Evolutionary conservation across 2,797 vertebrate species (phyloP), one percentile per base, ranked within the genome.

Genomic region (Choloepus didactylus): DNA sequence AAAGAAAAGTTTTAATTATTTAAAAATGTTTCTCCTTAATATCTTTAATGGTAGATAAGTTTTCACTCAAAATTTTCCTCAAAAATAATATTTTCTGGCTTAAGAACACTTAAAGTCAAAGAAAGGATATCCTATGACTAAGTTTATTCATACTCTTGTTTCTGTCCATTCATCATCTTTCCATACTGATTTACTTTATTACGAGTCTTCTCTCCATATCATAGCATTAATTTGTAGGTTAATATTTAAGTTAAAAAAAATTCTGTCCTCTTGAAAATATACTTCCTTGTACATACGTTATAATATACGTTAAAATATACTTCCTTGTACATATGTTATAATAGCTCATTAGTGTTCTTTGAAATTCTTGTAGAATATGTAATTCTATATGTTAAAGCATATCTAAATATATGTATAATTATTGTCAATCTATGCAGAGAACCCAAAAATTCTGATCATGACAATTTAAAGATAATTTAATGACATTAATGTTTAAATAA

Each of bases 41-140:
- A 79, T 82, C 44, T 76, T 96, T n/a, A 60, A 80, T 69, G 88
- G 62, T 49, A 69, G 44, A 18, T 23, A 66, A 70, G 38, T 38
- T 23, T 72, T 73, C 9, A 51, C 67, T 60, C 38, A 72, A 70
- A 67, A 49, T n/a, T 8, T 31, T 35, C 31, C 2, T 31, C 15
- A 72, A 72, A 86, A 87, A n/a, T 54, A 60, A 66, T 89, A 11
- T 62, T 15, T 69, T 91, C 56, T 87, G 35, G 29, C 79, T 60
- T 69, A 67, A 25, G 80, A 80, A 66, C 15, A 92, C 5, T 46
- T 88, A 2, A 95, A 93, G 6, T 60, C 19, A 93, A 27, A 89
- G 35, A 95, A 91, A 76, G 19, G 79, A 31, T 80, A 56, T 70
- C 27, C 2, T 56, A 3, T 41, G 69, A 31, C 23, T 60, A 66